Percentiles rank a stretch among this genome's conserved stretches.
Evolutionary conservation across 1,140 invertebrate genomes (phyloP).

Genomic region (Goniozus legneri): DNA sequence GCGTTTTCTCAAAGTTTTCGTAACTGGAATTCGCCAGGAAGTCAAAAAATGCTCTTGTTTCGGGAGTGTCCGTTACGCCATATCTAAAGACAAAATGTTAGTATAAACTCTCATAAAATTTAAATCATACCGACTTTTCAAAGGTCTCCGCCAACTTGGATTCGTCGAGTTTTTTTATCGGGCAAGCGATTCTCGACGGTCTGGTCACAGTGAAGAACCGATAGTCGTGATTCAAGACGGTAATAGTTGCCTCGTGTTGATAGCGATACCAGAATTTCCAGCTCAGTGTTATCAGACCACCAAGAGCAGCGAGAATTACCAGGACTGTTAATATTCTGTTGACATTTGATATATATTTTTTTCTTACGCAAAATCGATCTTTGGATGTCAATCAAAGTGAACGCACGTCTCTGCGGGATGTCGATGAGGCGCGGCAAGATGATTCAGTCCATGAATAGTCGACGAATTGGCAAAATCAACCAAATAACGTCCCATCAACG

Average conservation of each 20-base stretch:
- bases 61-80: slow-evolving; percentile 18
- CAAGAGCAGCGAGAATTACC: slow-evolving; percentile 14
- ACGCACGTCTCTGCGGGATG: slow-evolving; percentile 26
- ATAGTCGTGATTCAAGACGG: slow-evolving; percentile 15
- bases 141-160: slow-evolving; percentile 19
- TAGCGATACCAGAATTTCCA: slow-evolving; percentile 24
- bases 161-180: slow-evolving; percentile 3
- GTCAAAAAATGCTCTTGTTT: slow-evolving; percentile 23
- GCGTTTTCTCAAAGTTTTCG: slow-evolving; percentile 9
- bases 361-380: background rate
- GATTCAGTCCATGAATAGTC: slow-evolving; percentile 30
- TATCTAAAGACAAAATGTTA: slow-evolving; percentile 17
- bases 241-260: slow-evolving; percentile 14
- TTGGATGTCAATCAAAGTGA: background rate
- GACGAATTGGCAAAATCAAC: slow-evolving; percentile 25
- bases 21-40: slow-evolving; percentile 20
- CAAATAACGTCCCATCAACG: slow-evolving; percentile 16
- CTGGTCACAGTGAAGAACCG: slow-evolving; percentile 11
- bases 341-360: background rate
- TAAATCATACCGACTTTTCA: background rate
- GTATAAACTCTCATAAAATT: too few relatives aligned
- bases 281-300: slow-evolving; percentile 16
- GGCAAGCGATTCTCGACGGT: slow-evolving; percentile 20
- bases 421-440: slow-evolving; percentile 25
- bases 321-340: slow-evolving; percentile 16